Evolutionary conservation across 2,888 invertebrate genomes (phyloP).

Genomic region (Diarsia brunnea): DNA sequence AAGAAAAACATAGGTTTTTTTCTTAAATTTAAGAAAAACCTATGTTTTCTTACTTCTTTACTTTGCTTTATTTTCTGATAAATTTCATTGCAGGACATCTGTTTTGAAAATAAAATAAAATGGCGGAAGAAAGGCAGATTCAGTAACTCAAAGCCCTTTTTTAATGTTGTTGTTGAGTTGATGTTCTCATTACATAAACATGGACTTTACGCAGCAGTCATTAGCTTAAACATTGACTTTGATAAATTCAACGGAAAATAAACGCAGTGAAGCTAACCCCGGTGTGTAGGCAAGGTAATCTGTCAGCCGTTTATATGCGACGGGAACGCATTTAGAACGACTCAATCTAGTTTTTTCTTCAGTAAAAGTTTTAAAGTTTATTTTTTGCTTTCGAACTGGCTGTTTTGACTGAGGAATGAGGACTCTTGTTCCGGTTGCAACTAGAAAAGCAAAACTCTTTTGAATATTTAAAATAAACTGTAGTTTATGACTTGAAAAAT

Average conservation of each 20-base stretch:
- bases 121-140: no score
- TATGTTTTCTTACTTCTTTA: neutral
- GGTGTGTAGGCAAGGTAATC: conserved; percentile 39
- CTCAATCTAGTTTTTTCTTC: conserved; percentile 3
- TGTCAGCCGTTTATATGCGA: conserved; percentile 43
- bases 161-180: neutral
- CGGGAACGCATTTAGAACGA: conserved; percentile 37
- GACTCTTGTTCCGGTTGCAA: conserved; percentile 9
- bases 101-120: no score
- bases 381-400: neutral
- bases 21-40: no score
- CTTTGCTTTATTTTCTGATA: neutral
- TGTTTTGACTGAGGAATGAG: conserved; percentile 24
- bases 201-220: conserved; percentile 1
- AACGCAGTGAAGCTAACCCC: conserved; percentile 6
- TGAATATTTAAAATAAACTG: neutral
- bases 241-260: conserved; percentile 40
- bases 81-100: neutral
- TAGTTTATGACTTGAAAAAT: neutral
- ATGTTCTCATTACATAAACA: neutral
- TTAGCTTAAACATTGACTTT: conserved; percentile 37
- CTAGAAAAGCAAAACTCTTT: neutral
- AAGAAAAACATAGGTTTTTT: no score
- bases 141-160: no score
- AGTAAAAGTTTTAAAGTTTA: neutral